phyloP scores from a whole-genome alignment of 2,888 invertebrate species.

The Polyploca ridens region DNA sequence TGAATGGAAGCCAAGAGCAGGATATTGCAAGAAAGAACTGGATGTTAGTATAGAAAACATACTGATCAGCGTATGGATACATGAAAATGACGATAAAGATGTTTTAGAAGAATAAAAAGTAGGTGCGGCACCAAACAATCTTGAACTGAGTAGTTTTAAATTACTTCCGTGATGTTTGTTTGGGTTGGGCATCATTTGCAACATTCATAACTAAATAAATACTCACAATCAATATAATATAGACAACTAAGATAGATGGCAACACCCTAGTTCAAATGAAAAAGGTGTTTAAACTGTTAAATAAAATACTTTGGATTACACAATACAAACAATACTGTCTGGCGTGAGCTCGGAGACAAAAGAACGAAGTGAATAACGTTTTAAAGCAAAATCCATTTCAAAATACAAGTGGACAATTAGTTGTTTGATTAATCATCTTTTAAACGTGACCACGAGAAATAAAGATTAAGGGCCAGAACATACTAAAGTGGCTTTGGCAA shows the following conservation, averaged over 20 bases:
- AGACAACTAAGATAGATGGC: neutral
- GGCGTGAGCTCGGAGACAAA: neutral
- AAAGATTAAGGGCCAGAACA: neutral
- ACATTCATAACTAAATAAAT: neutral
- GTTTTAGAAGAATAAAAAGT: neutral
- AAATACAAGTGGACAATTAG: conserved; percentile 1
- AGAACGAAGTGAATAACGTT: neutral
- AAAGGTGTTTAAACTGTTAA: conserved; percentile 1
- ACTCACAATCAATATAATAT: neutral
- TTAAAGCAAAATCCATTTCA: neutral
- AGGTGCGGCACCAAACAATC: neutral
- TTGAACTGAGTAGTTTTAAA: conserved; percentile 2
- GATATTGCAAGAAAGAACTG: no score
- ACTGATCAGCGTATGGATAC: neutral
- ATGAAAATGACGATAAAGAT: neutral
- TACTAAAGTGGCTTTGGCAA: neutral
- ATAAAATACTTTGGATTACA: neutral
- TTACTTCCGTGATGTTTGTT: conserved; percentile 3
- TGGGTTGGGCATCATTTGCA: neutral
- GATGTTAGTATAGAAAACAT: no score
- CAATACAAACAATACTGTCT: neutral
- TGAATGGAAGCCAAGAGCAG: no score
- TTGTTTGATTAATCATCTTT: conserved; percentile 4
- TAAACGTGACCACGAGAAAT: neutral
- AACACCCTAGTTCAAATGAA: neutral